Percentiles rank a stretch among this genome's conserved stretches.
These are phyloP conservation scores for Caerostris darwini DNA, from an alignment of 1,140 invertebrate species.

Conservation along the genomic window DNA sequence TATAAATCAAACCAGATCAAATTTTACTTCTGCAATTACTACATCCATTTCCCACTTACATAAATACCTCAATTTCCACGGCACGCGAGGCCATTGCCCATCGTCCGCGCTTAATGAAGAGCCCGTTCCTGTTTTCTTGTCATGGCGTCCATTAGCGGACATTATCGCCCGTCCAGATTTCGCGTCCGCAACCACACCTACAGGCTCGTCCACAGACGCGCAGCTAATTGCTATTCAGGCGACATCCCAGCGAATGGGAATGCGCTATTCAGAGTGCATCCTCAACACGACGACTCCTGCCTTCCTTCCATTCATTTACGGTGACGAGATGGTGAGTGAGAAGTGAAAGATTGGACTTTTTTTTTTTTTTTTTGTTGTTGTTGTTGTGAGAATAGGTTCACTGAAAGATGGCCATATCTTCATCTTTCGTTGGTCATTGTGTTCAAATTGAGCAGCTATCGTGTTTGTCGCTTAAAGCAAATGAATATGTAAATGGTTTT, in stretches of 20 bases:
- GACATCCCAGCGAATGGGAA: not conserved
- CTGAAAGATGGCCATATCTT: not conserved
- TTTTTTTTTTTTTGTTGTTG: not conserved
- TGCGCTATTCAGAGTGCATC: not conserved
- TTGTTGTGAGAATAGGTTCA: not conserved
- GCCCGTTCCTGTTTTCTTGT: not conserved
- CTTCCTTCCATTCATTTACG: not conserved
- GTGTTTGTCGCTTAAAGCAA: too few relatives aligned
- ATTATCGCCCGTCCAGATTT: slow-evolving; percentile 7
- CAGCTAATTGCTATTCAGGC: slow-evolving; percentile 29
- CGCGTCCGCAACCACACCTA: not conserved
- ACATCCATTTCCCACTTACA: not conserved
- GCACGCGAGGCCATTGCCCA: not conserved
- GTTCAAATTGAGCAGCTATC: not conserved
- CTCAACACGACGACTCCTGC: not conserved
- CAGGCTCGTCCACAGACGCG: not conserved
- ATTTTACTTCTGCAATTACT: slow-evolving; percentile 29
- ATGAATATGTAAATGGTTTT: too few relatives aligned
- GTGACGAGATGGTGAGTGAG: not conserved
- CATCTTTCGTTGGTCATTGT: not conserved
- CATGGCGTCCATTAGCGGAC: slow-evolving; percentile 34
- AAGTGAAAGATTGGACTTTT: not conserved
- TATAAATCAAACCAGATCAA: not conserved
- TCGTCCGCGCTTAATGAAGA: not conserved
- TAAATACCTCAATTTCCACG: not conserved